Percentiles rank a stretch among this genome's conserved stretches.
Conservation (phyloP, 2,888 invertebrate species). For the Boloria selene region DNA sequence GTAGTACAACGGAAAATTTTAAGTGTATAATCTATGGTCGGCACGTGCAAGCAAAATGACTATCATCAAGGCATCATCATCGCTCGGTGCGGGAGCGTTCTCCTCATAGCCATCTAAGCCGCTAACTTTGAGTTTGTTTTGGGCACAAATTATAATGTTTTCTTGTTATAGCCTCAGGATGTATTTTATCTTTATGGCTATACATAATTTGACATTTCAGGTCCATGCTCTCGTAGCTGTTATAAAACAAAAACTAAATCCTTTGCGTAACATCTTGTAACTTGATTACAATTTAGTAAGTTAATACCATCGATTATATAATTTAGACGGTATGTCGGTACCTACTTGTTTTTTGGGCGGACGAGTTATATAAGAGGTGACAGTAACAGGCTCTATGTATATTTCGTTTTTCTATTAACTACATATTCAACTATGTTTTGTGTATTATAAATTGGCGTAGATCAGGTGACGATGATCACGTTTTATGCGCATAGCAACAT, state of each 20-base stretch:
- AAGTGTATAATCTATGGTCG: constrained; percentile 41
- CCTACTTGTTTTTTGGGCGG: constrained; percentile 1
- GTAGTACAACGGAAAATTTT: constrained; percentile 20
- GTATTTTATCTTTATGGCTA: constrained; percentile 12
- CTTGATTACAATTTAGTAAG: constrained; percentile 10
- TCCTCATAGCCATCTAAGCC: constrained; percentile 32
- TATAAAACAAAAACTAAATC: constrained; percentile 11
- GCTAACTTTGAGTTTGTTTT: constrained; percentile 40
- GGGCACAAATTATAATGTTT: constrained; percentile 31
- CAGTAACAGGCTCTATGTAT: background rate
- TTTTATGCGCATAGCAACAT: constrained; percentile 62
- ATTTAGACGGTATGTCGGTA: constrained; percentile 6
- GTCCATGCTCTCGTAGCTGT: constrained; percentile 7
- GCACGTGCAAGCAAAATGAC: constrained; percentile 58
- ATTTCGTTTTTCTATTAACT: background rate
- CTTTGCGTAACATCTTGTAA: constrained; percentile 10
- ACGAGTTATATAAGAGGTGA: background rate
- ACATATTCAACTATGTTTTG: background rate
- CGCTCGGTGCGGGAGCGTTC: constrained; percentile 52
- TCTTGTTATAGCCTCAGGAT: constrained; percentile 14
- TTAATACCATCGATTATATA: constrained; percentile 19
- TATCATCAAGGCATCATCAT: constrained; percentile 54
- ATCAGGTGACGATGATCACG: constrained; percentile 50
- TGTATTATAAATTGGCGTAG: constrained; percentile 44
- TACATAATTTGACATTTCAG: constrained; percentile 19